Evolutionary conservation across 2,888 invertebrate genomes (phyloP).

Genomic region (Atrina japonica): DNA sequence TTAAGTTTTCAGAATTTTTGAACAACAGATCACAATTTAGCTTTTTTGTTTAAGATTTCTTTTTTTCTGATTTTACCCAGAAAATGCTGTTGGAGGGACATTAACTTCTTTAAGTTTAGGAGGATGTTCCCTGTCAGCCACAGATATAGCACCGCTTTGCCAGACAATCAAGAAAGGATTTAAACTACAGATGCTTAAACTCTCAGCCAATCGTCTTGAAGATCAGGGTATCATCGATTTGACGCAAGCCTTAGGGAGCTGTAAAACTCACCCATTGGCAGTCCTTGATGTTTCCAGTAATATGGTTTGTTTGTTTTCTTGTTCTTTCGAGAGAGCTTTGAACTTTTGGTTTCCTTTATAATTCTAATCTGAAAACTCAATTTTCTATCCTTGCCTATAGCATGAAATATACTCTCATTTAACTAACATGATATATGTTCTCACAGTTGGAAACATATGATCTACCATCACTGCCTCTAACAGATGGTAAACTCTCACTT

Average conservation of each 20-base stretch:
- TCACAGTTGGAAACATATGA: too few relatives aligned
- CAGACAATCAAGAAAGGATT: slow-evolving; percentile 61
- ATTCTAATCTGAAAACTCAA: too few relatives aligned
- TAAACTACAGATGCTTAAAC: slow-evolving; percentile 70
- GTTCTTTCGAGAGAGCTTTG: background rate
- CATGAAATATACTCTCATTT: too few relatives aligned
- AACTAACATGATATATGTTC: too few relatives aligned
- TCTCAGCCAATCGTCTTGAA: slow-evolving; percentile 72
- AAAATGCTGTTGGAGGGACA: slow-evolving; percentile 46
- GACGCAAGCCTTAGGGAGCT: slow-evolving; percentile 57
- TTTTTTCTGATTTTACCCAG: slow-evolving; percentile 34
- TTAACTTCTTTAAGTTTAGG: slow-evolving; percentile 68
- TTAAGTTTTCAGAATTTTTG: too few relatives aligned
- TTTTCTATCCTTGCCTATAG: too few relatives aligned
- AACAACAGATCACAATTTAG: too few relatives aligned
- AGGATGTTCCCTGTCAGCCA: slow-evolving; percentile 68
- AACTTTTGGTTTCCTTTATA: background rate
- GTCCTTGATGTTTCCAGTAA: slow-evolving; percentile 71
- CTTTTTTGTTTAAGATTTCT: too few relatives aligned
- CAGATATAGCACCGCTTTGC: slow-evolving; percentile 63
- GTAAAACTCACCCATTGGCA: slow-evolving; percentile 62
- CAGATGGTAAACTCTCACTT: too few relatives aligned
- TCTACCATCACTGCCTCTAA: too few relatives aligned
- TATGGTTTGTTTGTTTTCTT: slow-evolving; percentile 57
- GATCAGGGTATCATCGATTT: slow-evolving; percentile 59